These are phyloP conservation scores for Phymatocera aterrima DNA, from an alignment of 2,888 invertebrate species.

Conservation along the genomic window DNA sequence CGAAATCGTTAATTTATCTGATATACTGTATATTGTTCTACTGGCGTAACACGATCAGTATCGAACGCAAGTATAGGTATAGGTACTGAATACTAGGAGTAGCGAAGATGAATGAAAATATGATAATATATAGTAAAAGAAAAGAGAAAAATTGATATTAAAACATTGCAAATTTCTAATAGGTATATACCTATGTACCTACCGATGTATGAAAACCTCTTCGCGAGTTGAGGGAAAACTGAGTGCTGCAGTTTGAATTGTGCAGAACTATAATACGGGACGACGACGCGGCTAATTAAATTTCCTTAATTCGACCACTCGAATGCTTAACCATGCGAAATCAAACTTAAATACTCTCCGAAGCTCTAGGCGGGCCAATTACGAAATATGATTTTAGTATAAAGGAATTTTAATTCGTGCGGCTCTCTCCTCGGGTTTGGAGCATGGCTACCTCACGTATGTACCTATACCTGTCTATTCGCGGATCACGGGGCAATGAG, in stretches of 20 bases:
- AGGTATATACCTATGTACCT: not conserved
- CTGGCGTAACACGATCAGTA: too few species aligned
- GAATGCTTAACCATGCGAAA: constrained; percentile 4
- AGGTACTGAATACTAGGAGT: too few species aligned
- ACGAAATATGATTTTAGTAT: constrained; percentile 18
- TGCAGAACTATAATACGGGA: not conserved
- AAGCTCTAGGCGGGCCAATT: constrained; percentile 11
- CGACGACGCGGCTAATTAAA: not conserved
- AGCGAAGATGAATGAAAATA: too few species aligned
- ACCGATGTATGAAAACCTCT: not conserved
- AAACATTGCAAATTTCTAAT: too few species aligned
- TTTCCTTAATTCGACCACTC: not conserved
- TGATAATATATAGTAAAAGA: too few species aligned
- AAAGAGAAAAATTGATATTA: too few species aligned
- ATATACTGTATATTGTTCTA: too few species aligned
- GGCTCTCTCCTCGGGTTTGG: not conserved
- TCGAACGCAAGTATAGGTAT: too few species aligned
- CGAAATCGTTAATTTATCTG: too few species aligned
- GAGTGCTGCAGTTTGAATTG: not conserved
- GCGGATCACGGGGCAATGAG: not conserved
- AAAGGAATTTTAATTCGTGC: not conserved
- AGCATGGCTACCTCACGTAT: too few species aligned
- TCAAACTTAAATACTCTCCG: constrained; percentile 21
- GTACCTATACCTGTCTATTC: too few species aligned
- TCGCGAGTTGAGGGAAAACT: not conserved